A percentile compares a stretch with the other conserved stretches of the same genome.
These are phyloP conservation scores for Myathropa florea DNA, from an alignment of 2,888 invertebrate genomes.

Conservation along the genomic window DNA sequence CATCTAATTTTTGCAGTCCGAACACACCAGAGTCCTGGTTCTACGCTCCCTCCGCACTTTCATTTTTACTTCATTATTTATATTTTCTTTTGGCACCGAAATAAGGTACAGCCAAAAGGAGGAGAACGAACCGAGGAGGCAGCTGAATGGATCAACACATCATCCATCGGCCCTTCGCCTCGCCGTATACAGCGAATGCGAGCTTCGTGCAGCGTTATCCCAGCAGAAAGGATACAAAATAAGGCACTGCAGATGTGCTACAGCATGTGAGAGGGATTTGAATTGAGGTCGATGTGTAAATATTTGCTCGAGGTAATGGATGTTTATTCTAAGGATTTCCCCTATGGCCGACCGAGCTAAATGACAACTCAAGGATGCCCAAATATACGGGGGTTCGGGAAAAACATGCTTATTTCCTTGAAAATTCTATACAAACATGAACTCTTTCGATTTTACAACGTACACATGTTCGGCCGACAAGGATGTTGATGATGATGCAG, in stretches of 20 bases:
- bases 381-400: neutral
- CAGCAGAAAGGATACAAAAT: conserved; percentile 7
- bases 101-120: neutral
- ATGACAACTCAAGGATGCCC: conserved; percentile 68
- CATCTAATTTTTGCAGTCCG: neutral
- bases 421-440: conserved; percentile 62
- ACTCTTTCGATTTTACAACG: conserved; percentile 61
- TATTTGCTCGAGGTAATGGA: conserved; percentile 71
- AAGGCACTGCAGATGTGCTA: conserved; percentile 23
- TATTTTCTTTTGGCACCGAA: conserved; percentile 19
- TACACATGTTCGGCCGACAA: conserved; percentile 22
- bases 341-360: conserved; percentile 60
- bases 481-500: neutral
- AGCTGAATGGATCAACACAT: conserved; percentile 29
- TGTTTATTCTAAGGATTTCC: conserved; percentile 65
- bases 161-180: conserved; percentile 1
- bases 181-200: neutral
- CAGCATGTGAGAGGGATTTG: conserved; percentile 48
- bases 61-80: conserved; percentile 9
- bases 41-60: neutral
- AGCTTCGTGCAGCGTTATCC: neutral
- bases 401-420: conserved; percentile 54
- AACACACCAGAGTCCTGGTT: neutral
- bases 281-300: conserved; percentile 71
- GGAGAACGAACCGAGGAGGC: neutral